Evolutionary conservation across 2,797 vertebrate species (phyloP).

Genomic region (Neosilurus hyrtlii): DNA sequence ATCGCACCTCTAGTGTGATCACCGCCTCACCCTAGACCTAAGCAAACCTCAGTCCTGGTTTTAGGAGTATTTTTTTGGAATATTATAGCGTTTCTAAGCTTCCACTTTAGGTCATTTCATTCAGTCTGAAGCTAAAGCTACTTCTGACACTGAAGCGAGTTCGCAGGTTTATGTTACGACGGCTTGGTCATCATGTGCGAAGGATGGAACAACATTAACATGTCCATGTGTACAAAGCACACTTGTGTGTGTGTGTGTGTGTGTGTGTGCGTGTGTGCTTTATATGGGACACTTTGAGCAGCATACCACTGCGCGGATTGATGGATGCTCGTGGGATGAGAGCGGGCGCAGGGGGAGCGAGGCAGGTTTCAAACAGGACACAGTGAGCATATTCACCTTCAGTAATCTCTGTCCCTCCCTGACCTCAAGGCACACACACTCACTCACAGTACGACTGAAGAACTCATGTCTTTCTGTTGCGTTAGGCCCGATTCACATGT

Average conservation of each 20-base stretch:
- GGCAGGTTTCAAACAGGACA: constrained; percentile 21
- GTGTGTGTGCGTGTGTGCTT: not conserved
- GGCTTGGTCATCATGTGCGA: too few species aligned
- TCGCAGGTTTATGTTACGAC: too few species aligned
- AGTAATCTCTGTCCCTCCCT: not conserved
- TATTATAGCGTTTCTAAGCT: too few species aligned
- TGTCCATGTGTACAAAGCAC: not conserved
- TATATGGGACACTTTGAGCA: constrained; percentile 33
- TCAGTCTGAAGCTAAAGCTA: too few species aligned
- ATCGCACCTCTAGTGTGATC: too few species aligned
- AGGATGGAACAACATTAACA: not conserved
- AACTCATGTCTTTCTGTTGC: not conserved
- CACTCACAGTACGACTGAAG: too few species aligned
- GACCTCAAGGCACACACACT: not conserved
- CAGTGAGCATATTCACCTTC: not conserved
- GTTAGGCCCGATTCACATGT: too few species aligned
- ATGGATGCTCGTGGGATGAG: constrained; percentile 20
- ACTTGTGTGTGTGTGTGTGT: not conserved
- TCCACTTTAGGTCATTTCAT: too few species aligned
- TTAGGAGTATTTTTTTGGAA: too few species aligned
- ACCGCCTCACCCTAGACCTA: too few species aligned
- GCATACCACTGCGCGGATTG: constrained; percentile 34
- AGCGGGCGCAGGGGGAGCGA: not conserved
- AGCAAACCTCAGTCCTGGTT: too few species aligned
- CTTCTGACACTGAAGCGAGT: not conserved